Percentiles rank a stretch among this genome's conserved stretches.
Conservation (phyloP, 1,140 invertebrate genomes). For the Drosophila obscura region DNA sequence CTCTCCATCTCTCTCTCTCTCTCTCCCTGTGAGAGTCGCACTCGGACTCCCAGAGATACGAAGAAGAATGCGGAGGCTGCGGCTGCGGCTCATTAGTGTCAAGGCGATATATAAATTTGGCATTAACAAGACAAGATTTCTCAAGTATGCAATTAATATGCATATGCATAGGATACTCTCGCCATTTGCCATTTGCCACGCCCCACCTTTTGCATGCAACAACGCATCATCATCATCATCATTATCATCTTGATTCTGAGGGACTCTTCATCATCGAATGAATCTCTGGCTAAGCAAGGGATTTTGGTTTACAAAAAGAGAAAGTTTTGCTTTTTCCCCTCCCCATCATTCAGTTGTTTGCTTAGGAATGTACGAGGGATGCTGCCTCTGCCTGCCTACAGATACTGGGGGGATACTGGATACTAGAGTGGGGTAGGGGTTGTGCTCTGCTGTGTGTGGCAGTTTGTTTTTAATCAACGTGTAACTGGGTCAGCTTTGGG, state of each 20-base stretch:
- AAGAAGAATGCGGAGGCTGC: constrained; percentile 2
- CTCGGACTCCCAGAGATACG: not conserved
- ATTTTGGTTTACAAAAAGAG: constrained; percentile 33
- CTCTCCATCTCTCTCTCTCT: not conserved
- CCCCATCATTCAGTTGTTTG: constrained; percentile 43
- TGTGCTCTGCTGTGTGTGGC: constrained; percentile 43
- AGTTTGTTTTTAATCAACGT: constrained; percentile 82
- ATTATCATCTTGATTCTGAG: not conserved
- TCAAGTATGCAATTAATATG: constrained; percentile 68
- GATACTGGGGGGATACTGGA: too few species aligned
- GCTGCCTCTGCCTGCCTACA: constrained; percentile 6
- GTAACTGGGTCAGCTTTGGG: constrained; percentile 76
- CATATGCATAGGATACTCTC: constrained; percentile 22
- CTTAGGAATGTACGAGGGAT: constrained; percentile 41
- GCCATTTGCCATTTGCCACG: constrained; percentile 33
- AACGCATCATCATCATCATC: constrained; percentile 9
- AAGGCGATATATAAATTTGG: constrained; percentile 73
- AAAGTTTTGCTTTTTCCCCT: constrained; percentile 47
- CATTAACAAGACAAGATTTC: constrained; percentile 62
- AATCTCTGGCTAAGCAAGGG: constrained; percentile 27
- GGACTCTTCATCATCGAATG: constrained; percentile 36
- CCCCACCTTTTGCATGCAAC: constrained; percentile 27
- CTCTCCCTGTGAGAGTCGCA: constrained; percentile 21
- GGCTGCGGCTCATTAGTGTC: constrained; percentile 69
- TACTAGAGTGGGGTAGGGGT: constrained; percentile 9